A percentile compares a stretch with the other conserved stretches of the same genome.
Evolutionary conservation across 2,797 vertebrate genomes (phyloP).

Genomic region (Halcyon chelicuti): DNA sequence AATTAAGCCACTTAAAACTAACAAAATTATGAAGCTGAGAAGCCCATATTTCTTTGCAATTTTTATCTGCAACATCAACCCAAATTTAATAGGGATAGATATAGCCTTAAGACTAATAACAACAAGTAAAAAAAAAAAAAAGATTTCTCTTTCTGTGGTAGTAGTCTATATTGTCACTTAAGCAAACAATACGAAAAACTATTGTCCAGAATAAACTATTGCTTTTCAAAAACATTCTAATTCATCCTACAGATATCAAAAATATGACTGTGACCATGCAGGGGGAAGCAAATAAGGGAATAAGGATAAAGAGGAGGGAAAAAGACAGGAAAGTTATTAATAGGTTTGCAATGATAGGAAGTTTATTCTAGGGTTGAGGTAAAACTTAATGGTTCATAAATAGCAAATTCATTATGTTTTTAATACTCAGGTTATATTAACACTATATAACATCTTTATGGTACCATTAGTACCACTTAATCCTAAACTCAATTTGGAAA

Average conservation of each 20-base stretch:
- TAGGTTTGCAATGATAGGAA: slow-evolving; percentile 72
- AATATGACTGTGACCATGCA: background rate
- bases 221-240: background rate
- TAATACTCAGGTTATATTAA: slow-evolving; percentile 80
- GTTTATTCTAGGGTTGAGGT: slow-evolving; percentile 76
- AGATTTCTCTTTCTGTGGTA: background rate
- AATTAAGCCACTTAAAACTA: background rate
- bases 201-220: background rate
- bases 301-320: background rate
- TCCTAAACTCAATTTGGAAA: slow-evolving; percentile 66
- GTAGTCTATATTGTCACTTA: background rate
- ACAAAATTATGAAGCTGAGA: background rate
- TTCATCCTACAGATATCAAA: background rate
- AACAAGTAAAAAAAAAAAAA: background rate
- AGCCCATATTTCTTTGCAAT: background rate
- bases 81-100: background rate
- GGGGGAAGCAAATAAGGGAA: background rate
- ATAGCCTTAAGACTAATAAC: background rate
- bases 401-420: slow-evolving; percentile 82
- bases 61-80: background rate
- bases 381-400: slow-evolving; percentile 82
- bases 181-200: background rate
- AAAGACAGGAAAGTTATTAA: slow-evolving; percentile 48
- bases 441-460: slow-evolving; percentile 81
- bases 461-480: slow-evolving; percentile 73